Base-by-base conservation (phyloP, 2,888 invertebrate genomes). In the Drosophila merina region DNA sequence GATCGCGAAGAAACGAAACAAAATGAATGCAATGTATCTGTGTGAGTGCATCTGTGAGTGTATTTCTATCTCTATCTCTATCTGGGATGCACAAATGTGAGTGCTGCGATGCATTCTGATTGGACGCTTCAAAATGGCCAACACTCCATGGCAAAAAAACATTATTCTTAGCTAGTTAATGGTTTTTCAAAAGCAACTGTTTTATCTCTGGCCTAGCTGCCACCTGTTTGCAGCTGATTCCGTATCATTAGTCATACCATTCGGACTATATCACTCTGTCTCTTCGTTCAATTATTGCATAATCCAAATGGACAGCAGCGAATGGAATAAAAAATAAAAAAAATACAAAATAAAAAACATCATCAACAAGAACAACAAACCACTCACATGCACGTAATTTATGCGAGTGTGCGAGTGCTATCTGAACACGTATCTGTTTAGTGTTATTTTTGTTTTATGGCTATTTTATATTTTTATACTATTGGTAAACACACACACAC, bases 121-220 rank as follows among this genome's bases (percentile, higher is more conserved):
- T 81, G 86, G 81, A 58, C 70, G 80, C 80, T 84, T 56, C 54
- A 58, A 81, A 82, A 82, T 86, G 14, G 14, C 14, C 14, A 14
- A 14, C 14, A 14, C 14, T 14, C 1, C 14, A 14, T 14, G 14
- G 14, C 14, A 14, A 20, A 20, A 20, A 20, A 20, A 20, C 4
- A 33, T 8, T 25, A 9, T 20, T 3, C 20, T 4, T 1, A 7
- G 40, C 28, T 48, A 14, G 56, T 14, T 42, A 42, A 58, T 33
- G 28, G 25, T 31, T 14, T 31, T 42, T 31, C 9, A 31, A 42
- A 26, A n/a, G 2, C 8, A 10, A n/a, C 45, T 10, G 6, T 33
- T 49, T 12, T 33, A 48, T 60, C 40, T 26, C 30, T 30, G 9
- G 28, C 44, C 36, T 36, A 4, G 30, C 66, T 36, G 7, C 28